Conservation (phyloP, 2,888 invertebrate species). For the Pyrocoelia pectoralis region DNA sequence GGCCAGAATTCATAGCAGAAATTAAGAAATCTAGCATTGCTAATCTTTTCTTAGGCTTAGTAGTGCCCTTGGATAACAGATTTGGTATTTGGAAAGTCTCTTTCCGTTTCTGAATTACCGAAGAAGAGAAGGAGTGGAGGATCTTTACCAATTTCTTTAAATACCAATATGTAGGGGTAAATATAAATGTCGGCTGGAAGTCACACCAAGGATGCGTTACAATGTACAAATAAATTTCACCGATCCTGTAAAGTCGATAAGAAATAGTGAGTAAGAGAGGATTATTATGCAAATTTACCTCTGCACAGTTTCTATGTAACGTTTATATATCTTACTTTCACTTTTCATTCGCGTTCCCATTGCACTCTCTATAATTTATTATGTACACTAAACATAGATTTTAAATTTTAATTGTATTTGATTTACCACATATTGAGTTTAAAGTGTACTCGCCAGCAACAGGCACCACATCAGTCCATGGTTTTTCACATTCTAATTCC, state of each 20-base stretch:
- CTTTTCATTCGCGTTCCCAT: conserved; percentile 69
- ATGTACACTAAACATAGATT: too few species aligned
- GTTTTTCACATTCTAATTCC: conserved; percentile 40
- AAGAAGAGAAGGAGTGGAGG: not conserved
- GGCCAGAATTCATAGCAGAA: not conserved
- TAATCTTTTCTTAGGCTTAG: not conserved
- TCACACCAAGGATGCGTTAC: too few species aligned
- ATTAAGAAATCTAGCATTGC: not conserved
- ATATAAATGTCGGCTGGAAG: too few species aligned
- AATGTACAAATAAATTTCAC: too few species aligned
- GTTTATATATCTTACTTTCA: too few species aligned
- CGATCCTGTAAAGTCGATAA: not conserved
- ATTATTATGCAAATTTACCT: too few species aligned
- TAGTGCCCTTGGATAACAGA: not conserved
- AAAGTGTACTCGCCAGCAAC: not conserved
- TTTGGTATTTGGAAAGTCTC: not conserved
- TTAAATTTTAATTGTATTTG: too few species aligned
- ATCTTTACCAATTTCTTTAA: too few species aligned
- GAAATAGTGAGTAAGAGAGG: too few species aligned
- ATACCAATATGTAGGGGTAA: too few species aligned
- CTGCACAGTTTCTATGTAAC: not conserved
- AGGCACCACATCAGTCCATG: conserved; percentile 47
- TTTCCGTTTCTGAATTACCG: not conserved
- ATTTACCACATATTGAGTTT: conserved; percentile 61
- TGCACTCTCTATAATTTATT: conserved; percentile 65